Percentiles rank a stretch among this genome's conserved stretches.
Evolutionary conservation across 2,797 vertebrate genomes (phyloP).

Genomic region (Sebastolobus alascanus): DNA sequence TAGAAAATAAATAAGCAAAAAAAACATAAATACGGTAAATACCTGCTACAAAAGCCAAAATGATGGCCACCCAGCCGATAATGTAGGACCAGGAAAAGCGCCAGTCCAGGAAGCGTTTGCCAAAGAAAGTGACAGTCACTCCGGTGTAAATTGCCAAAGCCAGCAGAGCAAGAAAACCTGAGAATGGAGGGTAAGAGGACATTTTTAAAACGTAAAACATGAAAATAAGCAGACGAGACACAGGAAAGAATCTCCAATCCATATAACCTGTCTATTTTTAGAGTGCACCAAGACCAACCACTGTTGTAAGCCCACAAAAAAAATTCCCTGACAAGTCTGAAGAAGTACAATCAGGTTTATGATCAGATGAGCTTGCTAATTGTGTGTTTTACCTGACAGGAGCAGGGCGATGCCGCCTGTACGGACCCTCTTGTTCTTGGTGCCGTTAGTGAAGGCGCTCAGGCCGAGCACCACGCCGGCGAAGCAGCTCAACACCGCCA

Average conservation of each 20-base stretch:
- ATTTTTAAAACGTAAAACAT: background rate
- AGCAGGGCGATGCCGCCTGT: constrained; percentile 85
- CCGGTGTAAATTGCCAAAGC: constrained; percentile 88
- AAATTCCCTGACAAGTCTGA: background rate
- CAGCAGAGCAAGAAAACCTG: constrained; percentile 89
- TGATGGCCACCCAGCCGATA: constrained; percentile 88
- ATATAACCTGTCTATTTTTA: background rate
- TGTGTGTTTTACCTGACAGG: constrained; percentile 82
- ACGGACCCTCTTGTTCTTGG: constrained; percentile 79
- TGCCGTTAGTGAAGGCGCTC: constrained; percentile 80
- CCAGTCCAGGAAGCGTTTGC: constrained; percentile 88
- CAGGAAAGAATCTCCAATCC: no score
- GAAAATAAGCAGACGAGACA: background rate
- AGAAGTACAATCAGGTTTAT: background rate
- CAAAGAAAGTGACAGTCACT: constrained; percentile 87
- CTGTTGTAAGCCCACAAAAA: background rate
- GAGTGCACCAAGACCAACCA: background rate
- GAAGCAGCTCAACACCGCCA: constrained; percentile 87
- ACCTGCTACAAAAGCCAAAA: constrained; percentile 88
- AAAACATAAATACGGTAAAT: constrained; percentile 31
- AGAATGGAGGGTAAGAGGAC: background rate
- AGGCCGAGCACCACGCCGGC: constrained; percentile 86
- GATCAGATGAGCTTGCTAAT: background rate
- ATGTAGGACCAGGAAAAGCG: constrained; percentile 92
- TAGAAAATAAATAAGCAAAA: no score